Evolutionary conservation across 2,888 invertebrate genomes (phyloP), one percentile per base, ranked within the genome.

Genomic region (Clivina fossor): DNA sequence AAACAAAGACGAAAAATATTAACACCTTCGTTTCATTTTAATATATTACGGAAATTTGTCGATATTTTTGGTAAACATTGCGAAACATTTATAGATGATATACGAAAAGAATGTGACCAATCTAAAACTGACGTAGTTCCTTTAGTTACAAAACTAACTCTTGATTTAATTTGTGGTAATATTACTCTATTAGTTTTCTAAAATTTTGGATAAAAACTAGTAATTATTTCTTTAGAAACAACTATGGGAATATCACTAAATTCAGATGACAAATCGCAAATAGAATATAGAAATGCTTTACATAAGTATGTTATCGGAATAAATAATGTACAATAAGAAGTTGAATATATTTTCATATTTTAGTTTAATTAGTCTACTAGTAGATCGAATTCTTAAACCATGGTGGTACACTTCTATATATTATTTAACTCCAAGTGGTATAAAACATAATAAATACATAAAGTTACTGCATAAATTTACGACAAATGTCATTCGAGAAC

Each of bases 111-210:
- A 55, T 47, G 55, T 18, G 18, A 11, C 5, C 35, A 55, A 40
- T 26, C 43, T 2, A 55, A 55, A 47, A 55, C 55, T n/a, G 8
- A 55, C 47, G 16, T 55, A 9, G 16, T 47, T 1, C 38, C 47
- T 4, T 15, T 55, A 9, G 11, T 32, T 5, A 30, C 47, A 4
- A 20, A 15, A 32, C 15, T 38, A 22, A 40, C 55, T 22, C 20
- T 55, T 15, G 18, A 55, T 47, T 47, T 55, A 24, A 47, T 55
- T 15, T 47, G 55, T 38, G 55, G 55, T 55, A 55, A 35, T 8
- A 11, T 24, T 22, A 24, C n/a, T 24, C 4, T 24, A 24, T 24
- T n/a, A n/a, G n/a, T n/a, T n/a, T n/a, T 7, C n/a, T n/a, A n/a
- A n/a, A n/a, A n/a, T n/a, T n/a, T n/a, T n/a, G 32, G 26, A 22